phyloP scores from a whole-genome alignment of 2,797 vertebrate species.

The Manis pentadactyla region DNA sequence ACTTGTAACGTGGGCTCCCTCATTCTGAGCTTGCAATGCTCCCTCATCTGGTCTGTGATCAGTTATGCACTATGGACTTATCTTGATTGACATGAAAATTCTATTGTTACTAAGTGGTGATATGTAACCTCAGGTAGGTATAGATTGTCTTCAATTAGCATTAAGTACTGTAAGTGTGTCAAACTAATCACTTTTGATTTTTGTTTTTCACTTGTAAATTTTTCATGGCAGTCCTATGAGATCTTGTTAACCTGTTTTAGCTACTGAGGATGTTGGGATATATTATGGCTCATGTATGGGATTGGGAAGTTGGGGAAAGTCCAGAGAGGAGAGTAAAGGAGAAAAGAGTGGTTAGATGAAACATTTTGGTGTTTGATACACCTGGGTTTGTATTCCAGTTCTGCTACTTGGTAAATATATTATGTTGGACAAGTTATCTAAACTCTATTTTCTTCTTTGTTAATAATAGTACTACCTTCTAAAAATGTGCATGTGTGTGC shows the following conservation, averaged over 20 bases:
- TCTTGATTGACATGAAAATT: not conserved
- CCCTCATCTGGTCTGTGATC: conserved; percentile 46
- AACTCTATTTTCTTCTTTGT: not conserved
- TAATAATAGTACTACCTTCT: not conserved
- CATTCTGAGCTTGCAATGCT: not conserved
- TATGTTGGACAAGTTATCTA: not conserved
- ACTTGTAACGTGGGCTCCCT: not conserved
- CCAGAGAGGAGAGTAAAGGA: not conserved
- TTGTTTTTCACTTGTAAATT: not conserved
- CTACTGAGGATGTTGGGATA: not conserved
- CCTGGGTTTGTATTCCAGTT: not conserved
- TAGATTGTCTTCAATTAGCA: not conserved
- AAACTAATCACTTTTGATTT: not conserved
- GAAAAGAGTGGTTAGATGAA: not conserved
- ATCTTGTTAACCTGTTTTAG: not conserved
- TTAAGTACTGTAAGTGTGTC: not conserved
- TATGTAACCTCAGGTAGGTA: not conserved
- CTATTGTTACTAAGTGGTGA: not conserved
- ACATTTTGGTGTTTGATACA: not conserved
- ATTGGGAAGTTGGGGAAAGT: not conserved
- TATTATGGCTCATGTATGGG: not conserved
- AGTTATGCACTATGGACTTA: not conserved
- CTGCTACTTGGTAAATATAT: not conserved
- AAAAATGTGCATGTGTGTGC: not conserved
- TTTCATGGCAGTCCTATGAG: not conserved